These are phyloP conservation scores for Chiloscyllium plagiosum DNA, from an alignment of 2,113 vertebrate species.

Conservation along the genomic window DNA sequence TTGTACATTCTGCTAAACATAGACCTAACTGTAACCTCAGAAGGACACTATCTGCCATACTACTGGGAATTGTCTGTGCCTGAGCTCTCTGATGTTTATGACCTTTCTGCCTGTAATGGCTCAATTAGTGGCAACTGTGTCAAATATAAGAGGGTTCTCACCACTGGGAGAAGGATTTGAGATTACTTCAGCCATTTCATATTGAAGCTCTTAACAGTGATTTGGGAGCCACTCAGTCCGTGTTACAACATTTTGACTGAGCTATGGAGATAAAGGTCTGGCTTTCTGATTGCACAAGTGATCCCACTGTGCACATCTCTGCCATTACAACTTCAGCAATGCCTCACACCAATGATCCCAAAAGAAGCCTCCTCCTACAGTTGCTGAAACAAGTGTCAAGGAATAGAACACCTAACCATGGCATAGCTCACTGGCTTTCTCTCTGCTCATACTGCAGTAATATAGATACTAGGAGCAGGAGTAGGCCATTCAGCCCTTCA, in stretches of 20 bases:
- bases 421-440: neutral
- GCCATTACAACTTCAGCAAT: neutral
- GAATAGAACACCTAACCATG: neutral
- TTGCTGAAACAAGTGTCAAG: neutral
- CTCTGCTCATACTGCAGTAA: neutral
- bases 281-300: neutral
- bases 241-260: neutral
- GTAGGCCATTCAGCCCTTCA: too few relatives aligned
- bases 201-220: neutral
- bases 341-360: neutral
- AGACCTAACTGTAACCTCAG: neutral
- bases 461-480: neutral
- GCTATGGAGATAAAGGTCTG: neutral
- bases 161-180: neutral
- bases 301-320: neutral
- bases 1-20: neutral
- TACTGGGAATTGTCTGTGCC: neutral
- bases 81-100: neutral
- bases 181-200: neutral
- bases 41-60: neutral
- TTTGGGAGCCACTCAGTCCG: neutral
- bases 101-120: neutral
- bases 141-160: neutral
- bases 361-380: neutral
- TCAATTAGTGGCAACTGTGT: neutral